Evolutionary conservation across 2,888 invertebrate genomes (phyloP), one percentile per base, ranked within the genome.

Genomic region (Psylliodes chrysocephalus): DNA sequence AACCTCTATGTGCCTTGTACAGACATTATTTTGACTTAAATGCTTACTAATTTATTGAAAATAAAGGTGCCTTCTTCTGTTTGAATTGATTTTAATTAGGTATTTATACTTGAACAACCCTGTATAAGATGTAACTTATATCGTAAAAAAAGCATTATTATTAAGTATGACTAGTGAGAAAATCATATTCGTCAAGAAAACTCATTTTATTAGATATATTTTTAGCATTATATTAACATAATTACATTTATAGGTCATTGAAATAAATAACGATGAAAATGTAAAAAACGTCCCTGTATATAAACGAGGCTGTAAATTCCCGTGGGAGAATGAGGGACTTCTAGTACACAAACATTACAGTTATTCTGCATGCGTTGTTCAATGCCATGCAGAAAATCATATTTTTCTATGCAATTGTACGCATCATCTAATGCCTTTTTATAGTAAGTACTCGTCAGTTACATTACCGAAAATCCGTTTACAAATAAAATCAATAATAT

Each of bases 251-350:
- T 72, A 89, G 89, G 84, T 85, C 1, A 86, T 86, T 71, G 86
- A 88, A 78, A 88, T 87, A 47, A 83, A 84, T 28, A 89, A 87
- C 68, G 88, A 88, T 54, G 79, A 82, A 15, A 84, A 85, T n/a
- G 84, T 89, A 1, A 79, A 79, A 12, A 73, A 82, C 0, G 76
- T 88, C 22, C 78, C 85, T 0, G 82, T 85, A 0, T 73, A 78
- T 1, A 84, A 84, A 53, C 81, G 89, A 10, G 85, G 84, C 33
- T 89, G 89, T 66, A 79, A 88, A 46, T 87, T 87, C 75, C 83
- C 84, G 0, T 76, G 85, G 64, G 89, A 89, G 75, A 78, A 75
- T n/a, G 65, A 72, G 2, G 72, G 75, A 49, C 73, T 82, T 22
- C 75, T 78, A 19, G 84, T 87, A 0, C 88, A 87, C 74, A 67